Evolutionary conservation across 2,888 invertebrate genomes (phyloP).

Genomic region (Frankliniella fusca): DNA sequence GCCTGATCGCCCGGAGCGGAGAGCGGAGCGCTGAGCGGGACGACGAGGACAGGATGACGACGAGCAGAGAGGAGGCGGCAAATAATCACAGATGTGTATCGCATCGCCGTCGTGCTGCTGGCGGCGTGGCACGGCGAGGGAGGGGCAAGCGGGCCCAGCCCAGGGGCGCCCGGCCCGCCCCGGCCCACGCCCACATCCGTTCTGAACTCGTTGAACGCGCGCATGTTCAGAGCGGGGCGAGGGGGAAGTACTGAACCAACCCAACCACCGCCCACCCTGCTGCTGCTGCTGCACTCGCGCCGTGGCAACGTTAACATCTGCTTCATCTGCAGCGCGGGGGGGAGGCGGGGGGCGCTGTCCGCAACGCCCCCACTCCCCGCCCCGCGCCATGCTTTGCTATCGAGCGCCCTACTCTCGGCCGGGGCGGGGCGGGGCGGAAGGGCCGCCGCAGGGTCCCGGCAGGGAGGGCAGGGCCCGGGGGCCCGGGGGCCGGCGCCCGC

Average conservation of each 20-base stretch:
- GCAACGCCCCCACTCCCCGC: not conserved
- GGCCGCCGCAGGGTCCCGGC: not conserved
- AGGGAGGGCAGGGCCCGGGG: not conserved
- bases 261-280: not conserved
- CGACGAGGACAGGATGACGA: not conserved
- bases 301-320: not conserved
- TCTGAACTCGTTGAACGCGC: no score
- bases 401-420: constrained; percentile 24
- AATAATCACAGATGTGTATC: no score
- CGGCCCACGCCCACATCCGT: no score
- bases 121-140: not conserved
- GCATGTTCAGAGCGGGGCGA: not conserved
- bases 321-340: constrained; percentile 7
- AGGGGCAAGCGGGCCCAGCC: not conserved
- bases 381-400: not conserved
- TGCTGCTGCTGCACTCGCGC: not conserved
- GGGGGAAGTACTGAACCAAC: no score
- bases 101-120: not conserved
- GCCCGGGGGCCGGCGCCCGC: not conserved
- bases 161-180: no score
- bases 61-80: no score
- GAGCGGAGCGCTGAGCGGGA: no score
- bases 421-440: not conserved
- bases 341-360: not conserved
- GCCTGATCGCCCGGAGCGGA: no score